Evolutionary conservation across 2,797 vertebrate species (phyloP).

Genomic region (Xiphorhynchus erythropygius): DNA sequence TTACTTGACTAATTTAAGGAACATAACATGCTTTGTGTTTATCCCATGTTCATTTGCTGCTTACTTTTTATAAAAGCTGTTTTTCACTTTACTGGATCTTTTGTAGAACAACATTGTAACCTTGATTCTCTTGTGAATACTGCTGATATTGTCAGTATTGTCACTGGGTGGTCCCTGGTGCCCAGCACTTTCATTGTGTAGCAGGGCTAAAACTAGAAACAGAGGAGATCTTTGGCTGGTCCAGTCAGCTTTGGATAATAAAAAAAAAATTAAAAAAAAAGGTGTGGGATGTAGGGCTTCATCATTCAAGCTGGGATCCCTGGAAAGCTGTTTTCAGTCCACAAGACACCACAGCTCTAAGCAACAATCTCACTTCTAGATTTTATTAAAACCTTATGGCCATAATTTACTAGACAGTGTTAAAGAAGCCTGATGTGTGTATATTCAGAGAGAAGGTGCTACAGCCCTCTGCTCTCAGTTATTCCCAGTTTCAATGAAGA

Average conservation of each 20-base stretch:
- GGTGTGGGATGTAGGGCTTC: neutral
- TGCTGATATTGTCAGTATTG: neutral
- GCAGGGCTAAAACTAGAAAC: neutral
- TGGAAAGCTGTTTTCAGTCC: neutral
- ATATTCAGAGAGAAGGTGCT: neutral
- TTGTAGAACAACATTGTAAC: neutral
- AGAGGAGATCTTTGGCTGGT: neutral
- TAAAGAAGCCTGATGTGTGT: neutral
- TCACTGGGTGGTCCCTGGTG: neutral
- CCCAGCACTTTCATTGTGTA: neutral
- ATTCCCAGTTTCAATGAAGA: neutral
- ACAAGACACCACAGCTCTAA: neutral
- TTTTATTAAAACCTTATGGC: neutral
- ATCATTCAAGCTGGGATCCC: neutral
- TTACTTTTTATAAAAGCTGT: neutral
- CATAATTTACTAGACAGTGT: neutral
- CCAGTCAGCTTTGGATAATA: neutral
- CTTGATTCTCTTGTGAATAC: neutral
- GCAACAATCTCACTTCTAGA: neutral
- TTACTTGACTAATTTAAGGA: neutral
- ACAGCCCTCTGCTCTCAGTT: neutral
- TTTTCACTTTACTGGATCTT: neutral
- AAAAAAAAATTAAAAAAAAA: neutral
- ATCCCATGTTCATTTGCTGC: neutral
- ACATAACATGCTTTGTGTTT: neutral